phyloP scores from a whole-genome alignment of 2,113 vertebrate genomes.

The Dasyurus viverrinus region DNA sequence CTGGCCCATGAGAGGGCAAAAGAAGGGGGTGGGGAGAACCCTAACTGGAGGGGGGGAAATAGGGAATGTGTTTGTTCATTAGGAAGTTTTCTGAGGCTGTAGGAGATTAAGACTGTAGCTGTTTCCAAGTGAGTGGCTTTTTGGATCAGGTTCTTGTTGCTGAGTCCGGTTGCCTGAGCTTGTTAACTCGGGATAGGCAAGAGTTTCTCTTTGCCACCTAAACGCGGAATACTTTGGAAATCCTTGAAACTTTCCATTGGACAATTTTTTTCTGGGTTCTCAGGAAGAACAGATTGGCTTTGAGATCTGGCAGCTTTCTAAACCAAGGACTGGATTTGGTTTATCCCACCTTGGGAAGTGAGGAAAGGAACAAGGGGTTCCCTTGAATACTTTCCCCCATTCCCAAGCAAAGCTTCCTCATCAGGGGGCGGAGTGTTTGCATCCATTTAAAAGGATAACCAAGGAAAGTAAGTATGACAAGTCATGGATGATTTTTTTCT shows the following conservation, averaged over 20 bases:
- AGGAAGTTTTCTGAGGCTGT: neutral
- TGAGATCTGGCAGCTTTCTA: neutral
- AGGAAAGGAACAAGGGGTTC: neutral
- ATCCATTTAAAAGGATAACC: neutral
- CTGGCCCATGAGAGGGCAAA: slow-evolving; percentile 17
- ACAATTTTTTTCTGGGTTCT: neutral
- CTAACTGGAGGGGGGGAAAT: neutral
- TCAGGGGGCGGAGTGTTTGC: neutral
- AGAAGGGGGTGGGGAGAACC: neutral
- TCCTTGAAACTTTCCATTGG: neutral
- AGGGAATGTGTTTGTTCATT: neutral
- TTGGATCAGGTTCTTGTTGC: neutral
- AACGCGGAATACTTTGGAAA: neutral
- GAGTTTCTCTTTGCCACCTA: neutral
- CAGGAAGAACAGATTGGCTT: neutral
- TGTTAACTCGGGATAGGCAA: neutral
- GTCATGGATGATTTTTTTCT: neutral
- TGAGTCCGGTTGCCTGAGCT: neutral
- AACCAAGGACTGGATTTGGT: neutral
- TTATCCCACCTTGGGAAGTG: neutral
- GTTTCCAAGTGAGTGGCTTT: neutral
- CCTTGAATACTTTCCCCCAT: neutral
- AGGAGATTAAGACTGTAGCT: neutral
- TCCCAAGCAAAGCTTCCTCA: neutral
- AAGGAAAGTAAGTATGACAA: neutral